Base-by-base conservation (phyloP, 2,797 vertebrate species). In the Apogon hyalosoma region DNA sequence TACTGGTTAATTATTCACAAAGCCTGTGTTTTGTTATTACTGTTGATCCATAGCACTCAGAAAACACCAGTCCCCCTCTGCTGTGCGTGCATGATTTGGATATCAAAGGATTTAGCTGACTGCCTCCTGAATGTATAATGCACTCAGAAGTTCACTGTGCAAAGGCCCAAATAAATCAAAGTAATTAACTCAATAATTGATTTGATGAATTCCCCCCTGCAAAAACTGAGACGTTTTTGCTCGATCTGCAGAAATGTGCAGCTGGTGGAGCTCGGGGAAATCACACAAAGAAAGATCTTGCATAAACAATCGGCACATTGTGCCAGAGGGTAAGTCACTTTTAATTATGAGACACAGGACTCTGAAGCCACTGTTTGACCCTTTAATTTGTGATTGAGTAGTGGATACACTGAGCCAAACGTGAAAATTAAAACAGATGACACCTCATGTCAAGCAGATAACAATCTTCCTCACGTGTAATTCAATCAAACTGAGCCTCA, bases 101-200 rank as follows among this genome's bases (percentile, higher is more conserved):
- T 77, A 88, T 85, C 80, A 77, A 79, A 84, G 76, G 84, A 77
- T 85, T 85, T 74, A 62, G 73, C 75, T 52, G 75, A 79, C 80
- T 82, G 85, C 72, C 42, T 77, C 63, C 58, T 62, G 73, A 85
- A 84, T 74, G 62, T 65, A 52, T 78, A 79, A 89, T 77, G 59
- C 56, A 75, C 73, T 84, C 70, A 31, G 38, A 83, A 66, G 81
- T 82, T 87, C 77, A 85, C 33, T 47, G 66, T 76, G 80, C 78
- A 82, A 66, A 84, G 76, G 73, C 76, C 78, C 72, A 88, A 89
- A 92, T 91, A 91, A 92, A 92, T 92, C 87, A 87, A 87, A 91
- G 78, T 89, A 86, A 94, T 93, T 92, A 92, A 91, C 82, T 88
- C 77, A 61, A 62, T 90, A 91, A 93, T 87, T 90, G 88, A 92